Evolutionary conservation across 2,888 invertebrate species (phyloP).

Genomic region (Uloborus plumipes): DNA sequence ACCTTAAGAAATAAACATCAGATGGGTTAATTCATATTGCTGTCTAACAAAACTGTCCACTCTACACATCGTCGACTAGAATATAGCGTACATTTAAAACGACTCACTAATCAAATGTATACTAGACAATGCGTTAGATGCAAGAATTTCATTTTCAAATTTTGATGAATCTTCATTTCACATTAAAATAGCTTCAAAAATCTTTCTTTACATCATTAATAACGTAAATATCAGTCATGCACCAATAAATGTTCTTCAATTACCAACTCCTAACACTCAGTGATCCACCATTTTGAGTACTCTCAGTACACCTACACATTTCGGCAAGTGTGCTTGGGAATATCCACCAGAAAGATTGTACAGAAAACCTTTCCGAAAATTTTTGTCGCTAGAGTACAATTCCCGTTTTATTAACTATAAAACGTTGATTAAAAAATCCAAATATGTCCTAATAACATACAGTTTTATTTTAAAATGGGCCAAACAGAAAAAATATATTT

Average conservation of each 20-base stretch:
- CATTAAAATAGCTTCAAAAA: constrained; percentile 14
- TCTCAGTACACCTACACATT: constrained; percentile 61
- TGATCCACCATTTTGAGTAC: constrained; percentile 63
- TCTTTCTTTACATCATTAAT: constrained; percentile 30
- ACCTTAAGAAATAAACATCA: constrained; percentile 26
- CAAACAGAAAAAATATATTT: too few species aligned
- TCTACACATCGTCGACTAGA: constrained; percentile 35
- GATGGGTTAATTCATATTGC: constrained; percentile 6
- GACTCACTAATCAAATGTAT: constrained; percentile 40
- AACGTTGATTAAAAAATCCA: too few species aligned
- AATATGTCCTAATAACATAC: too few species aligned
- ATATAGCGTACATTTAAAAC: constrained; percentile 41
- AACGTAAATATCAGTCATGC: constrained; percentile 14
- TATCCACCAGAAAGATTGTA: background rate
- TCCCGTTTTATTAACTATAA: too few species aligned
- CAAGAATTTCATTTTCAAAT: constrained; percentile 18
- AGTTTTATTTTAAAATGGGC: too few species aligned
- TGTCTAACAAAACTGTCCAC: constrained; percentile 13
- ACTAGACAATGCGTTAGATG: background rate
- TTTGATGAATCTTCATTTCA: background rate
- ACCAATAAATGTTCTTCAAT: constrained; percentile 35
- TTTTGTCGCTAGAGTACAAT: too few species aligned
- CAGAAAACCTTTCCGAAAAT: too few species aligned
- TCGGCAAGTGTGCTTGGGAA: constrained; percentile 39
- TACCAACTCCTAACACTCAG: constrained; percentile 50